phyloP scores from a whole-genome alignment of 2,797 vertebrate species.

The Botia almorhae region DNA sequence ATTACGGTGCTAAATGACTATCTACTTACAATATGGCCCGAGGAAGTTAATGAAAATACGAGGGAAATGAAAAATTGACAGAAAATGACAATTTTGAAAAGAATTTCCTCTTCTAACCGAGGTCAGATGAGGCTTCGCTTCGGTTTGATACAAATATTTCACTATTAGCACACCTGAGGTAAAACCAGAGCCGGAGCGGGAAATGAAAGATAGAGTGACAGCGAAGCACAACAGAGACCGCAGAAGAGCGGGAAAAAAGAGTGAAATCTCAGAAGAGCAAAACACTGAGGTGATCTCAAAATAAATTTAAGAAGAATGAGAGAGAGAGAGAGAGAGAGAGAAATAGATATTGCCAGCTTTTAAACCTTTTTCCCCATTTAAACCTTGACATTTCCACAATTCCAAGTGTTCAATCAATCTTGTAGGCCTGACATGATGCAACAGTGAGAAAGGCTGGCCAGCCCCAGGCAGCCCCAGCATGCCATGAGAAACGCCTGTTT shows the following conservation, averaged over 20 bases:
- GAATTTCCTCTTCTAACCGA: not conserved
- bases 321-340: not conserved
- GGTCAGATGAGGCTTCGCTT: constrained; percentile 6
- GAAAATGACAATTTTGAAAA: not conserved
- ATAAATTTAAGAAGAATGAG: constrained; percentile 28
- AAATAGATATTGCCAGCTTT: constrained; percentile 31
- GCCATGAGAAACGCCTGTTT: constrained; percentile 56
- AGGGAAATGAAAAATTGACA: not conserved
- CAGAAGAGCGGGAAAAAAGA: constrained; percentile 28
- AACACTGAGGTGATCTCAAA: constrained; percentile 32
- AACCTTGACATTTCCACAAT: constrained; percentile 64
- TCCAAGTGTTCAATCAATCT: constrained; percentile 71
- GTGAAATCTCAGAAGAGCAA: constrained; percentile 32
- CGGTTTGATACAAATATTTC: constrained; percentile 27
- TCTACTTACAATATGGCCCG: not conserved
- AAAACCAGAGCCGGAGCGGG: not conserved
- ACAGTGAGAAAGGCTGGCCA: constrained; percentile 72
- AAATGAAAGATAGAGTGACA: constrained; percentile 26
- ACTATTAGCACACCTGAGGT: constrained; percentile 22
- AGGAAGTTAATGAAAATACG: not conserved
- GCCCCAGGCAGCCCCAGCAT: constrained; percentile 67
- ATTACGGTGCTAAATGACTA: not conserved
- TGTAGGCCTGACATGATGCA: constrained; percentile 76
- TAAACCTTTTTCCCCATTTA: constrained; percentile 39
- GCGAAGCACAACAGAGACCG: constrained; percentile 12